Conservation (phyloP, 2,888 invertebrate species). For the Platynereis dumerilii region DNA sequence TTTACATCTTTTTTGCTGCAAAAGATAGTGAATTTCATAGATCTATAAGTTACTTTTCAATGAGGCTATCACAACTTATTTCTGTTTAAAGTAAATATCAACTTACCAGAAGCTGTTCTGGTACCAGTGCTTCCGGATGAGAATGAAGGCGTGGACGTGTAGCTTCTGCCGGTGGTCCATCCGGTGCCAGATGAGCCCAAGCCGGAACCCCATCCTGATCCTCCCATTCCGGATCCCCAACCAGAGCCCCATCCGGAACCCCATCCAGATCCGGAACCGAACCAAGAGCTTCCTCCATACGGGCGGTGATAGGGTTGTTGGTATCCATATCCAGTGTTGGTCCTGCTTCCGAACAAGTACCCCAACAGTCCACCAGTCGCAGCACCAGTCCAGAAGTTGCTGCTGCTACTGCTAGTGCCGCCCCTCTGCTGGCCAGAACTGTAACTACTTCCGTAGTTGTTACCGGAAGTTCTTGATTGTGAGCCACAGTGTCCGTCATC, state of each 20-base stretch:
- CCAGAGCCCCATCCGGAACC: conserved; percentile 20
- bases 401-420: conserved; percentile 9
- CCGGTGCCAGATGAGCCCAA: conserved; percentile 9
- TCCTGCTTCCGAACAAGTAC: conserved; percentile 28
- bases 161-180: no score
- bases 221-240: conserved; percentile 3
- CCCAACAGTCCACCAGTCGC: conserved; percentile 28
- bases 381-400: conserved; percentile 32
- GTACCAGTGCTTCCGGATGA: conserved; percentile 3
- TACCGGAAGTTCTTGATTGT: background rate
- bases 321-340: background rate
- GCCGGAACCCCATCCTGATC: background rate
- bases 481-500: no score
- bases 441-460: background rate
- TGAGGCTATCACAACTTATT: background rate
- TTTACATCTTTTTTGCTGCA: no score
- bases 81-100: background rate
- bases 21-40: no score
- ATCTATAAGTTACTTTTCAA: background rate
- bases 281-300: background rate
- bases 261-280: background rate
- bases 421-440: background rate
- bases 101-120: conserved; percentile 26
- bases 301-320: conserved; percentile 3
- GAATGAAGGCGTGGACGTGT: no score